phyloP scores from a whole-genome alignment of 1,140 invertebrate species.

The Samia ricini region DNA sequence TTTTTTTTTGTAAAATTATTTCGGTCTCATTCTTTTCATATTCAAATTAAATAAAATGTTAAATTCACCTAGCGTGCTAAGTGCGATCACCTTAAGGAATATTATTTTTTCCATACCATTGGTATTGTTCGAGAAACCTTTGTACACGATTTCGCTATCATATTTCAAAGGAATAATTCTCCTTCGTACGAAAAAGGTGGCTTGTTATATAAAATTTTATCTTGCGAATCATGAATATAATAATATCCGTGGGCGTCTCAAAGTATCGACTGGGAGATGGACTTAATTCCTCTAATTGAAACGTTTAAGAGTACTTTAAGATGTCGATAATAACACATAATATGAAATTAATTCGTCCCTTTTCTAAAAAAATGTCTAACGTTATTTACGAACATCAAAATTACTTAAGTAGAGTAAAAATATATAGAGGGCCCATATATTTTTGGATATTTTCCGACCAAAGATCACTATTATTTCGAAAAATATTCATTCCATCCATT shows the following conservation, averaged over 20 bases:
- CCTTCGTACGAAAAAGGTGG: not conserved
- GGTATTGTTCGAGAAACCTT: not conserved
- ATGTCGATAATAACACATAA: not conserved
- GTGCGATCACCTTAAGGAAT: not conserved
- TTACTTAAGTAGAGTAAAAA: not conserved
- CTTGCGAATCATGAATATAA: not conserved
- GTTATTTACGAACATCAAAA: not conserved
- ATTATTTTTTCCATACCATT: not conserved
- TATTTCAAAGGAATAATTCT: constrained; percentile 1
- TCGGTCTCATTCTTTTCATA: too few relatives aligned
- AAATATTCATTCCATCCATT: too few relatives aligned
- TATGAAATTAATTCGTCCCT: not conserved
- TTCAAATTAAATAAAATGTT: too few relatives aligned
- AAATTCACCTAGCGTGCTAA: too few relatives aligned
- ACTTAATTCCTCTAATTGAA: not conserved
- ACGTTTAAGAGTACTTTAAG: not conserved
- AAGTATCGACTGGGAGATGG: not conserved
- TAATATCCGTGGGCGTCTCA: not conserved
- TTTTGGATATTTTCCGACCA: too few relatives aligned
- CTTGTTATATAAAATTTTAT: not conserved
- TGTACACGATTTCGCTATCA: not conserved
- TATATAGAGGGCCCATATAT: too few relatives aligned
- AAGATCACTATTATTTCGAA: too few relatives aligned
- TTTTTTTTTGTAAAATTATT: too few relatives aligned
- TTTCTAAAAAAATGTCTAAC: not conserved